phyloP scores from a whole-genome alignment of 2,113 vertebrate species.

The Empidonax traillii region DNA sequence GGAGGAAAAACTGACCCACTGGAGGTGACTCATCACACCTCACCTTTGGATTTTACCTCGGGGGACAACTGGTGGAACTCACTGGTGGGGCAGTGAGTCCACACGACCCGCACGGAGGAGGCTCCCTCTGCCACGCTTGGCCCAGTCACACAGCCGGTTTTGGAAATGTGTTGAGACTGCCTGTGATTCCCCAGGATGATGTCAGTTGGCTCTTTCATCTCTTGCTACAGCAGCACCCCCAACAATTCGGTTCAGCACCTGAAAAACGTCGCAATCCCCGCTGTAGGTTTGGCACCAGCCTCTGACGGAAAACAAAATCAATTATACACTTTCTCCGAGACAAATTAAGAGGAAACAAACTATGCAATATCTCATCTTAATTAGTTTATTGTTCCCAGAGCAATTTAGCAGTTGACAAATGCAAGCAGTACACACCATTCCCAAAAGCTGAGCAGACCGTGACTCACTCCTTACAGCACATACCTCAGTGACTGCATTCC shows the following conservation, averaged over 20 bases:
- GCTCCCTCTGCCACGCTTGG: rapidly evolving
- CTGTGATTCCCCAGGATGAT: not conserved
- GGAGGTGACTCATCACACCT: not conserved
- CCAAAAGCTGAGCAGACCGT: not conserved
- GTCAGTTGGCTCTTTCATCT: not conserved
- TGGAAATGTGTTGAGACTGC: not conserved
- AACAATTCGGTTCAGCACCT: rapidly evolving
- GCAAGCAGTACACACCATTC: not conserved
- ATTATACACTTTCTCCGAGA: not conserved
- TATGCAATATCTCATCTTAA: not conserved
- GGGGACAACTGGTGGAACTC: not conserved
- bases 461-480: not conserved
- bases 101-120: rapidly evolving
- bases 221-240: not conserved
- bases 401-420: not conserved
- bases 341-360: not conserved
- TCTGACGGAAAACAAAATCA: not conserved
- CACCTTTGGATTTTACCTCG: not conserved
- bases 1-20: not conserved
- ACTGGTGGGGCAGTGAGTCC: rapidly evolving
- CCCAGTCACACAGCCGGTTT: not conserved
- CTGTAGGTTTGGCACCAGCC: not conserved
- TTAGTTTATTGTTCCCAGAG: not conserved
- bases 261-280: not conserved
- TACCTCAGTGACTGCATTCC: not conserved